phyloP scores from a whole-genome alignment of 2,888 invertebrate species.

The Eilema griseolum region DNA sequence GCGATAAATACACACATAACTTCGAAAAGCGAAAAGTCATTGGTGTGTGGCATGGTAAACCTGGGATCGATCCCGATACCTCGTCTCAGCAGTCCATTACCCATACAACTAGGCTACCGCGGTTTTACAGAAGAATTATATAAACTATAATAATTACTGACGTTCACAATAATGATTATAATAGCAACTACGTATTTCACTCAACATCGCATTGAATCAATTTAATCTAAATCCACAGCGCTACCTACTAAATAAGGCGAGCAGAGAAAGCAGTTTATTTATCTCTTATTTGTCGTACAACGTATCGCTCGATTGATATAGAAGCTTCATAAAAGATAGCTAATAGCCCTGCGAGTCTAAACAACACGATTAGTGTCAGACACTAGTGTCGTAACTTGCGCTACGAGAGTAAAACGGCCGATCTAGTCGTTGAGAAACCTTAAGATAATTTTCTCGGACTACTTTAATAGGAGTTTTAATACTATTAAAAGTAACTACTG shows the following conservation, averaged over 20 bases:
- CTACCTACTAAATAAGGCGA: neutral
- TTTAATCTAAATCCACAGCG: neutral
- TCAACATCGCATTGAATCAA: neutral
- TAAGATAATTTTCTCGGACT: constrained; percentile 31
- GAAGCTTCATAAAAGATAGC: constrained; percentile 26
- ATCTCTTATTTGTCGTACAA: constrained; percentile 21
- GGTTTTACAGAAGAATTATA: no score
- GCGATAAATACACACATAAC: no score
- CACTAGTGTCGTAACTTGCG: constrained; percentile 24
- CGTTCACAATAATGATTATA: no score
- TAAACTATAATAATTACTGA: no score
- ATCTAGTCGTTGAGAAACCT: constrained; percentile 25
- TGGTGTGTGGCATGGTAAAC: no score
- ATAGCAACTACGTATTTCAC: neutral
- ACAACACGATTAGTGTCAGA: constrained; percentile 39
- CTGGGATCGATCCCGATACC: no score
- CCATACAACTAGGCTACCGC: no score
- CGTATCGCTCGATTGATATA: constrained; percentile 29
- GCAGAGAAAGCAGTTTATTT: constrained; percentile 25
- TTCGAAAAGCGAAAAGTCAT: no score
- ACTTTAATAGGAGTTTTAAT: constrained; percentile 36
- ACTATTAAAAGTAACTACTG: neutral
- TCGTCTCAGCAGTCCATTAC: no score
- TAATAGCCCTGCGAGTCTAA: constrained; percentile 26
- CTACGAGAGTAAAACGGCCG: constrained; percentile 13